Evolutionary conservation across 2,888 invertebrate genomes (phyloP), one percentile per base, ranked within the genome.

Genomic region (Chironomus tentans): DNA sequence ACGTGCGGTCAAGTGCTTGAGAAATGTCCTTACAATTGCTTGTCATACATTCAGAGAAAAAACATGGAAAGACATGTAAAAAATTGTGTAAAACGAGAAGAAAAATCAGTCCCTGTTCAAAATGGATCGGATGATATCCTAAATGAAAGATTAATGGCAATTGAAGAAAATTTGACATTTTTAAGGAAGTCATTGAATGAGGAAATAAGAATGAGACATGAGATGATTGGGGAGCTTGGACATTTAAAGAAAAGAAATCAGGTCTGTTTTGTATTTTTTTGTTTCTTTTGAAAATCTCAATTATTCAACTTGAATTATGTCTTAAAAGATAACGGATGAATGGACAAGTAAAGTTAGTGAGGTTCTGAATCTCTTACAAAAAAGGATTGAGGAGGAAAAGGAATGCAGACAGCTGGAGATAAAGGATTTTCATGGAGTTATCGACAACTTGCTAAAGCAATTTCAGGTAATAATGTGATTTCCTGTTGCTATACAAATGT

Each of bases 1-100:
- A 87, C 88, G 78, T 92, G 92, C 78, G 90, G 90, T 13, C 89
- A 90, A 77, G 90, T 92, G 10, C 81, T 92, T 79, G 89, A 91
- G 80, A 88, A 90, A 80, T 92, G 92, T 76, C 88, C 89, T 0
- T 85, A 89, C 79, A 87, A 88, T 70, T 92, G 92, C 79, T 89
- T 90, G 0, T 88, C 88, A 3, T 92, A 90, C 84, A 85, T 91
- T 28, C 88, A 89, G 77, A 85, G 92, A 78, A 87, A 87, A 76
- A 87, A 88, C 78, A 86, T 87, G 81, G 85, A 87, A 0, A 85
- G 86, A 0, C 92, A 92, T 79, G 79, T 83, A 50, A 83, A 82
- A 76, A 85, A 85, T 77, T 87, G 84, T 77, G 86, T 82, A 21
- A 82, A 80, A 79, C 82, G 77, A 68, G 79, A 78, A 12, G 38